Base-by-base conservation (phyloP, 2,888 invertebrate species). In the Linnaemya tessellans region DNA sequence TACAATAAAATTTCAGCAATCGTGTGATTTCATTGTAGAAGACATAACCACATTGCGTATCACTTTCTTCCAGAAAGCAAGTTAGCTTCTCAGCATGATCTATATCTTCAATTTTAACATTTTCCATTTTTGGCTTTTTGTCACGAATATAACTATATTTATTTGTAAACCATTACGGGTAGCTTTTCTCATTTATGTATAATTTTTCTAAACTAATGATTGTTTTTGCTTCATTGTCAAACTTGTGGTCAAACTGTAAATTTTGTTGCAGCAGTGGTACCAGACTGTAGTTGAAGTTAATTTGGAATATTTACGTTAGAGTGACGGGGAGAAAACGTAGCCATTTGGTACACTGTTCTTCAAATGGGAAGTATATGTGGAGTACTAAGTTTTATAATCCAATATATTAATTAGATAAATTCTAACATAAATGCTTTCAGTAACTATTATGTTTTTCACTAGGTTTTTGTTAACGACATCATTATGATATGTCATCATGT, bases 1-100 rank as follows among this genome's bases (percentile, higher is more conserved):
- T 81, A 43, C 88, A 88, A 81, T 70, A 84, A 67, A 86, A 88
- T 68, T 87, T 87, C 8, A 88, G 65, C 41, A 88, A 60, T 10
- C 86, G 86, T 46, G 87, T 58, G 5, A 71, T 54, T 70, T 84
- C 87, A 67, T 85, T 87, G 46, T 83, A 87, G n/a, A 85, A 87
- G 7, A 88, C 79, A 35, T 82, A 62, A 1, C 88, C 88, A 60
- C 88, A 88, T 54, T 88, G 86, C 10, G 70, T 67, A 70, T 88
- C 87, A 56, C 84, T 84, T 13, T 84, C 87, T 11, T 86, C 80
- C 9, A 87, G 65, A 8, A 83, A 18, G 49, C 75, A 74, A 2
- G 54, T 79, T 54, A 46, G 51, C 13, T 84, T 84, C 13, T 71
- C 73, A 38, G 15, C 49, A 58, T 71, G 25, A 15, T 78, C 65